A percentile compares a stretch with the other conserved stretches of the same genome.
phyloP scores from a whole-genome alignment of 2,113 vertebrate species.

The Dipodomys merriami region DNA sequence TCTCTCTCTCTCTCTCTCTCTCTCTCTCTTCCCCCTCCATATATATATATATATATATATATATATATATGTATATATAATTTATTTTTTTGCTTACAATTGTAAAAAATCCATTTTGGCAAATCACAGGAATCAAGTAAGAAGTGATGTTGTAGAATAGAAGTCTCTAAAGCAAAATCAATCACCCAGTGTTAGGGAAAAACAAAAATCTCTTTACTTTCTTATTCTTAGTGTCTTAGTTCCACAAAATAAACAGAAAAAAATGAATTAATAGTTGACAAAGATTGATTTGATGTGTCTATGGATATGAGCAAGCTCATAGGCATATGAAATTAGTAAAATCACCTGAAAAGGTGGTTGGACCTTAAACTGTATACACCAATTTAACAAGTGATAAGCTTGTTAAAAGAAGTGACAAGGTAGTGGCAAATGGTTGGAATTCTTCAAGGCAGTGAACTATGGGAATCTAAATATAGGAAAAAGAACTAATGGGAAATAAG shows the following conservation, averaged over 20 bases:
- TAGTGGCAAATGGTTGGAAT: neutral
- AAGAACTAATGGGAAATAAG: neutral
- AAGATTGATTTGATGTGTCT: neutral
- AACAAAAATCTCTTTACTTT: neutral
- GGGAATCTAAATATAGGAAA: neutral
- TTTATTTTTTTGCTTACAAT: neutral
- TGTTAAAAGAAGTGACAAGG: neutral
- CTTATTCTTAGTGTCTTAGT: neutral
- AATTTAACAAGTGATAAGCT: neutral
- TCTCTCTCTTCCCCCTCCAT: too few species aligned
- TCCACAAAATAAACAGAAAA: neutral
- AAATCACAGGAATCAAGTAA: conserved; percentile 18
- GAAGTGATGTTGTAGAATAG: neutral
- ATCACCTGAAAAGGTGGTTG: neutral
- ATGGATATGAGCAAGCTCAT: too few species aligned
- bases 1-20: too few species aligned
- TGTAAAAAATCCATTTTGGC: neutral
- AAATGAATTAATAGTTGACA: neutral
- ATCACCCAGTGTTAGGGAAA: neutral
- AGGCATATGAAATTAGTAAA: neutral
- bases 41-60: neutral
- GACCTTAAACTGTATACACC: neutral
- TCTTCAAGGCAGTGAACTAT: neutral
- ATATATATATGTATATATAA: too few species aligned
- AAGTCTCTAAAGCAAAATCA: neutral